Base-by-base conservation (phyloP, 2,797 vertebrate species). In the Acrossocheilus fasciatus region DNA sequence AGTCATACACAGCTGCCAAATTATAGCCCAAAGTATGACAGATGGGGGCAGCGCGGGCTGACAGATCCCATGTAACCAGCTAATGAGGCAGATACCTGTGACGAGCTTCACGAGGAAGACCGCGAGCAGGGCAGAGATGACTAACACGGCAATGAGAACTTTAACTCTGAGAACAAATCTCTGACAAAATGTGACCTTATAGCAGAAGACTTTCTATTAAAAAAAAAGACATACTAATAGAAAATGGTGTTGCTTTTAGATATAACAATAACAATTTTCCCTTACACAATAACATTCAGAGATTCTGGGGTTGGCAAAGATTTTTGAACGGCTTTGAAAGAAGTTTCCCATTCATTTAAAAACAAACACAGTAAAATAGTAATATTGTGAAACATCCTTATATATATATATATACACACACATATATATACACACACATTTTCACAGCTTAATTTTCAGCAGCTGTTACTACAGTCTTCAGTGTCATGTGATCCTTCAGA, bases 1-100 rank as follows among this genome's bases (percentile, higher is more conserved):
- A 87, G 86, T 89, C 88, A 89, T 75, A 23, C 81, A 57, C 88
- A 86, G 83, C 81, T 89, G 89, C 82, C 84, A 87, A 87, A 87
- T 87, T 86, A 87, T 52, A 89, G 83, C 81, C 70, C 47, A 20
- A 57, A 64, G 45, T 34, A 73, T 83, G 89, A 84, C 83, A 78
- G 83, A 87, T 86, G 43, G 75, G 82, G 77, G 79, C 26, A 83
- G 66, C 26, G 4, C 62, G 1, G 62, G 78, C 78, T 81, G 87
- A 88, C 78, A 83, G 80, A 64, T 70, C 18, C 59, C 45, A 41
- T 85, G 82, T 82, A 85, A 47, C 26, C 14, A 23, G 75, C 76
- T 90, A 87, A 88, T 75, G 82, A 88, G 85, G 66, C 68, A 20
- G 84, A 70, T 86, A 86, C 84, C 81, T 68, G 68, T 59, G 82